Base-by-base conservation (phyloP, 2,113 vertebrate genomes). In the Trochalopteron elliotii region DNA sequence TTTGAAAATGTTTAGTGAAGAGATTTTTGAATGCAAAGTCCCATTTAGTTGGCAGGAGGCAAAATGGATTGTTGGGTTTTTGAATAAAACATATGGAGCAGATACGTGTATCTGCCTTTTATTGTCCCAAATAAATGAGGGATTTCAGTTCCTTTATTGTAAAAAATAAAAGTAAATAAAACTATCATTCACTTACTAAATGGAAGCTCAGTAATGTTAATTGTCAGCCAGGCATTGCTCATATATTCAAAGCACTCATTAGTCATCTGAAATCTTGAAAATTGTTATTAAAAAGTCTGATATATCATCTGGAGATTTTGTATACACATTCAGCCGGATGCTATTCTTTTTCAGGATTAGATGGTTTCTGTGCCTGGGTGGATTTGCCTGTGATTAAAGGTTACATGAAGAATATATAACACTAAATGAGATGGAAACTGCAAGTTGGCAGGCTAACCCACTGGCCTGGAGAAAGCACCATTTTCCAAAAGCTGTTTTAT, bases 1-100 rank as follows among this genome's bases (percentile, higher is more conserved):
- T 95, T 95, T 94, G 74, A 37, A 94, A 95, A 84, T 25, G 69
- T 11, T 69, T 89, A 94, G 40, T 71, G 49, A 91, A 55, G 67
- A 79, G 18, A 91, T 84, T 93, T 88, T 82, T 95, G 20, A 91
- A 82, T 50, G 31, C 15, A 76, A 78, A 68, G 28, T 20, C 7
- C 4, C 39, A 87, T 89, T 61, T 18, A 70, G 55, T 47, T 89
- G 35, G 79, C 83, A 93, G 44, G 13, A 81, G 7, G 57, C 72
- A 91, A 95, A 95, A 64, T 12, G 7, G 15, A 76, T 92, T 89
- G 53, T n/a, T 28, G 49, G 3, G 0, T 27, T 76, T 79, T 79
- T 11, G 2, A 80, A 72, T 12, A 85, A 86, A 77, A 19, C n/a
- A 42, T 9, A 11, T 5, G 14, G 57, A 91, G n/a, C 70, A 53